Base-by-base conservation (phyloP, 2,888 invertebrate genomes). In the Leucoma salicis region DNA sequence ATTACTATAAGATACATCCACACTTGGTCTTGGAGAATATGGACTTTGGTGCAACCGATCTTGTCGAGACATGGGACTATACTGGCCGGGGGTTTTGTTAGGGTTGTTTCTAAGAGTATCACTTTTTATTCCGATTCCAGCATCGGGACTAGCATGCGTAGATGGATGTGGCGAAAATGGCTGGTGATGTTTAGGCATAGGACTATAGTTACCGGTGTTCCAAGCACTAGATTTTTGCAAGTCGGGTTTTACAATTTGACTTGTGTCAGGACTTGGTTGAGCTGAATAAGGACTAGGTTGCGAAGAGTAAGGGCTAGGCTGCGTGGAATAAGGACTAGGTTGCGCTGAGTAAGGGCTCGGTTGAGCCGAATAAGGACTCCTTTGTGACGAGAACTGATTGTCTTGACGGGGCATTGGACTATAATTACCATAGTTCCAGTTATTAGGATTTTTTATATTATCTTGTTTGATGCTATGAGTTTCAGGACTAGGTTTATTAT, bases 361-460 rank as follows among this genome's bases (percentile, higher is more conserved):
- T 61, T 87, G 87, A 21, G 88, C 80, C 2, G 88, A 87, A 53
- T 89, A 89, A 1, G 89, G 90, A 61, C 90, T 90, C 46, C 85
- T 74, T 58, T 90, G 90, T 1, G 89, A 81, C 3, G 88, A 80
- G 44, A 86, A 87, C 43, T 83, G 82, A 44, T 61, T 73, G 13
- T 90, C 89, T 50, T 87, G 88, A 31, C 88, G 76, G 4, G 87
- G 76, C 85, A 89, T 86, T 1, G 90, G 89, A 42, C 90, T 90
- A 50, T 82, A 85, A 54, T 74, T 83, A 1, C 80, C 86, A 38
- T 85, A 85, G 52, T 83, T 85, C 83, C 88, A 89, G 44, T 64
- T 82, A 58, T 78, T 84, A 6, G 80, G 79, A 58, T 78, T 84
- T 44, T 87, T 88, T 35, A 85, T 80, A 42, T 35, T 61, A 44